phyloP scores from a whole-genome alignment of 2,888 invertebrate species.

The Ichneumoninae sp. region DNA sequence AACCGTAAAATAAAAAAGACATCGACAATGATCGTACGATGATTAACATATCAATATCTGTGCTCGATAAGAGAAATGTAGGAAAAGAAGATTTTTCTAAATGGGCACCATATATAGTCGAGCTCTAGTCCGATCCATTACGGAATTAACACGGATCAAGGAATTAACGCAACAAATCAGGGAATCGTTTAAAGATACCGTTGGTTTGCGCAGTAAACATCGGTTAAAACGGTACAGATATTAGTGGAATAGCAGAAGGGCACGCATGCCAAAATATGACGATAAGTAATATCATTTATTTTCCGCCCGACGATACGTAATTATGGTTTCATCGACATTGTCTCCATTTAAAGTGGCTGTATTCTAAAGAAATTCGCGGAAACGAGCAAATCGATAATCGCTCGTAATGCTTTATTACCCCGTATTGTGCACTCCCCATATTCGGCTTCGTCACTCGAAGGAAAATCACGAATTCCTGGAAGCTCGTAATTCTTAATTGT shows the following conservation, averaged over 20 bases:
- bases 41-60: too few species aligned
- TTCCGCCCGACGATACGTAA: not conserved
- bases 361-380: conserved; percentile 11
- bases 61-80: too few species aligned
- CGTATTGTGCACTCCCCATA: not conserved
- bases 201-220: not conserved
- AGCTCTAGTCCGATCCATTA: not conserved
- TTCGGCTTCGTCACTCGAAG: conserved; percentile 9
- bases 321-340: conserved; percentile 35
- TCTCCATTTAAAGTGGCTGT: not conserved
- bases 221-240: not conserved
- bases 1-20: too few species aligned
- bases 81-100: too few species aligned
- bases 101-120: too few species aligned
- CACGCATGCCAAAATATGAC: not conserved
- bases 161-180: not conserved
- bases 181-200: not conserved
- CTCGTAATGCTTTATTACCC: conserved; percentile 46
- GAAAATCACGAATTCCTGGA: conserved; percentile 35
- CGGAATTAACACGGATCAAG: not conserved
- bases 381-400: conserved; percentile 45
- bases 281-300: not conserved
- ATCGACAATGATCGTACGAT: too few species aligned
- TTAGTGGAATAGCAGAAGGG: not conserved
- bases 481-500: conserved; percentile 40